Evolutionary conservation across 2,888 invertebrate species (phyloP).

Genomic region (Calephelis perditalis): DNA sequence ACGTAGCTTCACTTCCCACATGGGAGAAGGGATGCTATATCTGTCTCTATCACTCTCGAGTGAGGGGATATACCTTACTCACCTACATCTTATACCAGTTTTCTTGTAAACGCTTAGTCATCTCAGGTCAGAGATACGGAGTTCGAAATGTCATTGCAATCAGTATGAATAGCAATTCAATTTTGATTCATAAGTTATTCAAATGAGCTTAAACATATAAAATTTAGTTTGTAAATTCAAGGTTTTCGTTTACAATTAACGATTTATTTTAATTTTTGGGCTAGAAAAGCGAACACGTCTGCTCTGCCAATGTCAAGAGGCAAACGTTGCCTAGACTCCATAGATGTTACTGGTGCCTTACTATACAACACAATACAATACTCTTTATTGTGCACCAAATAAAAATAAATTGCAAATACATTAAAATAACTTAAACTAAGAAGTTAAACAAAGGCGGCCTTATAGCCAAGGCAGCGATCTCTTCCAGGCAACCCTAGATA

Average conservation of each 20-base stretch:
- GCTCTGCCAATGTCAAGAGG: too few species aligned
- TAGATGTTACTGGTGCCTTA: too few species aligned
- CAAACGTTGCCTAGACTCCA: too few species aligned
- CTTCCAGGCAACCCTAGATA: too few species aligned
- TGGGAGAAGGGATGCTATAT: slow-evolving; percentile 40
- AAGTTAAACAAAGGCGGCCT: too few species aligned
- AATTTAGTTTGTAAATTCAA: slow-evolving; percentile 6
- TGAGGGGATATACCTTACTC: slow-evolving; percentile 33
- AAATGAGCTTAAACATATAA: slow-evolving; percentile 1
- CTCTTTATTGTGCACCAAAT: too few species aligned
- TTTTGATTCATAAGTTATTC: slow-evolving; percentile 19
- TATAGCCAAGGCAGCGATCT: too few species aligned
- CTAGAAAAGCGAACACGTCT: too few species aligned
- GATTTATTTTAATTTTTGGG: too few species aligned
- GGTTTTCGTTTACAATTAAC: not conserved
- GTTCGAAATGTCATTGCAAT: slow-evolving; percentile 60
- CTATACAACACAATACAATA: too few species aligned
- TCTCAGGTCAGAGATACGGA: slow-evolving; percentile 55
- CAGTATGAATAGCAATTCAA: slow-evolving; percentile 39
- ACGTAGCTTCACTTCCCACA: slow-evolving; percentile 54
- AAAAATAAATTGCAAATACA: too few species aligned
- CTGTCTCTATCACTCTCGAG: slow-evolving; percentile 41
- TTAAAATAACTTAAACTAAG: too few species aligned
- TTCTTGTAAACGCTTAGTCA: slow-evolving; percentile 58
- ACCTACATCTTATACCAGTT: slow-evolving; percentile 55